These are phyloP conservation scores for Saccostrea echinata DNA, from an alignment of 1,140 invertebrate species.

Conservation along the genomic window DNA sequence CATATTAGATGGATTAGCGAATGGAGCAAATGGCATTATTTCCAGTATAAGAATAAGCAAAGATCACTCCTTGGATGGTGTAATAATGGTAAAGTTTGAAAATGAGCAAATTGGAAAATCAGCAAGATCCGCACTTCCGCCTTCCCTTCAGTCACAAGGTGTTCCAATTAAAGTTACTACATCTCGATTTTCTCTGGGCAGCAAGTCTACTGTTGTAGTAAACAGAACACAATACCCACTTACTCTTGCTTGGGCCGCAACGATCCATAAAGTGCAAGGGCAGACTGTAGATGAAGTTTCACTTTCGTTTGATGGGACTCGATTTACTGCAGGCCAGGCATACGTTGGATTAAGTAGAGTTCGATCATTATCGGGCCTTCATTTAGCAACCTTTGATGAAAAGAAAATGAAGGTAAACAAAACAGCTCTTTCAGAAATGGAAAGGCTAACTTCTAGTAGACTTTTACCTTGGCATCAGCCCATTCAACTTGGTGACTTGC, in stretches of 20 bases:
- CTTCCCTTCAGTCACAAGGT: background rate
- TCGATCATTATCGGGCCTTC: background rate
- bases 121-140: background rate
- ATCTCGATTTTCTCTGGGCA: conserved; percentile 4
- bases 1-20: conserved; percentile 19
- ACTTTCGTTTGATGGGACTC: conserved; percentile 13
- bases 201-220: background rate
- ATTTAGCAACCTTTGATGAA: conserved; percentile 17
- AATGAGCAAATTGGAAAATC: conserved; percentile 15
- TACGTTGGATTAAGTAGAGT: conserved; percentile 19
- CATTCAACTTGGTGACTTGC: background rate
- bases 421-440: conserved; percentile 27
- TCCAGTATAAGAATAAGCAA: background rate
- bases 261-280: background rate
- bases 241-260: conserved; percentile 25
- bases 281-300: conserved; percentile 29
- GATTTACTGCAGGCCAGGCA: conserved; percentile 29
- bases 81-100: background rate
- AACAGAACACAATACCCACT: conserved; percentile 27
- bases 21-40: conserved; percentile 19
- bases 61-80: background rate
- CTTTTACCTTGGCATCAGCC: background rate
- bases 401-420: conserved; percentile 12
- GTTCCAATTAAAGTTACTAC: conserved; percentile 19
- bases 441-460: background rate